Percentiles rank a stretch among this genome's conserved stretches.
Evolutionary conservation across 2,888 invertebrate genomes (phyloP).

Genomic region (Erynnis tages): DNA sequence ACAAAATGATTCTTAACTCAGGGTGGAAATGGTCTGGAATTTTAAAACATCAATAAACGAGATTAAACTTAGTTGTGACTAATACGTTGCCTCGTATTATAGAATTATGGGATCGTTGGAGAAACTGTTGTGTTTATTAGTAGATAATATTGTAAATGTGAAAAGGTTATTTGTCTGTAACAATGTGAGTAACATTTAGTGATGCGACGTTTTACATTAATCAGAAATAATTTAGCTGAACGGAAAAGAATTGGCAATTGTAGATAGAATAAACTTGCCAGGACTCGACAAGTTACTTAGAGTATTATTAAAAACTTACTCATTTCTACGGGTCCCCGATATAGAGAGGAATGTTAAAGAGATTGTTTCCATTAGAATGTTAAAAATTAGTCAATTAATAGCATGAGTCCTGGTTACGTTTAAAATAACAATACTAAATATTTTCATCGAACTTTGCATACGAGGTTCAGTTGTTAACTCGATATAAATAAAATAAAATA

Average conservation of each 20-base stretch:
- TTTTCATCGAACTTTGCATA: conserved; percentile 9
- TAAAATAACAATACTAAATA: background rate
- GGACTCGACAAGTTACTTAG: background rate
- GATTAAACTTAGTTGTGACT: conserved; percentile 40
- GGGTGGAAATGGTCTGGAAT: conserved; percentile 26
- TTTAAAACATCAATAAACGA: conserved; percentile 30
- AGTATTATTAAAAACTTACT: background rate
- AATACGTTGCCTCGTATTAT: conserved; percentile 45
- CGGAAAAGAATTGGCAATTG: background rate
- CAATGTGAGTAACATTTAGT: conserved; percentile 39
- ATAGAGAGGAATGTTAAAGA: no score
- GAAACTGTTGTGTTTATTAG: conserved; percentile 55
- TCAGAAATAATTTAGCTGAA: conserved; percentile 32
- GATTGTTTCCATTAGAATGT: background rate
- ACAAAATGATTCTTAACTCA: conserved; percentile 22
- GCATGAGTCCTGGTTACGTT: conserved; percentile 9
- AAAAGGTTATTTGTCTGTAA: conserved; percentile 45
- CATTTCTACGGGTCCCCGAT: no score
- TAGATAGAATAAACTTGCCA: conserved; percentile 11
- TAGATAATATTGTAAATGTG: conserved; percentile 45
- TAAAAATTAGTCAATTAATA: conserved; percentile 2
- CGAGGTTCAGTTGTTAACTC: background rate
- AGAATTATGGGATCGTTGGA: conserved; percentile 32
- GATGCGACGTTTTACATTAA: conserved; percentile 32
- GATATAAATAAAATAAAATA: background rate